Evolutionary conservation across 92 coral and sea anemone species (phyloP), one percentile per base, ranked within the genome.

Genomic region (Plumapathes pennacea): DNA sequence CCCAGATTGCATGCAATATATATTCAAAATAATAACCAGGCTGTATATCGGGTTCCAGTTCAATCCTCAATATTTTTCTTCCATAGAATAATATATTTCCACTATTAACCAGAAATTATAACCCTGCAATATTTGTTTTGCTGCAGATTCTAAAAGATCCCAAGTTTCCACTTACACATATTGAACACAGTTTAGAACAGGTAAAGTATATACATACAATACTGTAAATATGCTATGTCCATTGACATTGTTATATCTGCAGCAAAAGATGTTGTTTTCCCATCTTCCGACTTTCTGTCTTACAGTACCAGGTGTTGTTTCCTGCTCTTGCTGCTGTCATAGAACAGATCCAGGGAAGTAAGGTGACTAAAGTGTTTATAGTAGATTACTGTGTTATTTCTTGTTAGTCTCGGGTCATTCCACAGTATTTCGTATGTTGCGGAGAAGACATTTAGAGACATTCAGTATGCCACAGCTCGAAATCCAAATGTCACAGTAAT

Each of bases 151-250:
- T 92, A 13, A 80, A 64, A 33, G 96, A 92, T 77, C 87, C 94
- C 25, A 54, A 86, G 50, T 48, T 92, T 12, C 98, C 98, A 8
- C 45, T 92, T 23, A 79, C 96, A 14, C 80, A 67, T 32, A 59
- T 92, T 57, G 90, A 92, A 52, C 96, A 92, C 81, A 84, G 72
- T 42, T 52, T 92, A 38, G 98, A 92, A 34, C 74, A 92, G 92
- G 98, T 92, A 64, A 46, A 69, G 25, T 15, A 9, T 3, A 8
- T 34, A 8, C 13, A 8, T 8, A 34, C 40, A 34, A n/a, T 34
- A 8, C 8, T 34, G 40, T 34, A 34, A n/a, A 8, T 8, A 8
- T 34, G n/a, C 9, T 34, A n/a, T 8, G 9, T 34, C 9, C 15
- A 1, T 1, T 41, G 55, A 12, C 26, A 10, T 38, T 54, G 28